Evolutionary conservation across 2,888 invertebrate genomes (phyloP), one percentile per base, ranked within the genome.

Genomic region (Abscondita cerata): DNA sequence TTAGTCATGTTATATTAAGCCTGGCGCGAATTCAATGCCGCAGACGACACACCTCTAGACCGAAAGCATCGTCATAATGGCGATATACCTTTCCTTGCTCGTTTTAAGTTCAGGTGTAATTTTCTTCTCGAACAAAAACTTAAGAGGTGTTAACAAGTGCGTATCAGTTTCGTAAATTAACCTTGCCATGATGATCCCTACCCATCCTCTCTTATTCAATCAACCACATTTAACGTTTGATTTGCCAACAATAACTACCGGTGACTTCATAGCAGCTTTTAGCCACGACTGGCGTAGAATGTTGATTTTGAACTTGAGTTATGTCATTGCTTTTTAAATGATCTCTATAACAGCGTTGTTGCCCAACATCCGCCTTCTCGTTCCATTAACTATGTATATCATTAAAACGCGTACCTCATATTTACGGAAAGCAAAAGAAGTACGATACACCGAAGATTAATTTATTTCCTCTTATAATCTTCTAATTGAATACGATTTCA

Each of bases 1-100:
- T 78, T 78, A 78, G 77, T 78, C 78, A 78, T 75, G 75, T 78
- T 78, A 78, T 75, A 78, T 78, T 74, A 76, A 76, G 76, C 77
- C 74, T 79, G 79, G 78, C 78, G 75, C 70, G 70, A 75, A 75
- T 79, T 79, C 79, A 79, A 79, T 78, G 79, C 75, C 78, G 74
- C 62, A 62, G 59, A 59, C 59, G 50, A 60, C 53, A 64, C 64
- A 64, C 64, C 59, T 59, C 59, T 44, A 53, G 58, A 47, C 52
- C 15, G 53, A 57, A 19, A 19, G 46, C 2, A 6, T 16, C 13
- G 12, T 8, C 34, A 16, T 16, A 15, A 15, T 34, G 34, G 15
- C 15, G 8, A 13, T 15, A 11, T 31, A 33, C n/a, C n/a, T n/a
- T 51, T 11, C 18, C 18, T 13, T 51, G 13, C 13, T 13, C 8